Evolutionary conservation across 2,113 vertebrate species (phyloP).

Genomic region (Anthoscopus minutus): DNA sequence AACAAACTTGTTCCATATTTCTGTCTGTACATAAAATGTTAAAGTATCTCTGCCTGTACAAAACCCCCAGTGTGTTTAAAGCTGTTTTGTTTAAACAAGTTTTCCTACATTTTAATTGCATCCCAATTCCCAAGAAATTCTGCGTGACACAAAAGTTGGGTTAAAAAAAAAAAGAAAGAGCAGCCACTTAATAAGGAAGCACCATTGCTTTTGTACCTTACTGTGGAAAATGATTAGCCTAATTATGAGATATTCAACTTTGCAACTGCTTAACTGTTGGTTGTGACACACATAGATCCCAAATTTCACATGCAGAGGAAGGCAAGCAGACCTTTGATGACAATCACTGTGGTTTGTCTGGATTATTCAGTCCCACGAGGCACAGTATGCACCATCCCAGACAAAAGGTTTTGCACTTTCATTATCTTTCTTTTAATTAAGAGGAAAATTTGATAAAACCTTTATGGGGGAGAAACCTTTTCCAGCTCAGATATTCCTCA

Average conservation of each 20-base stretch:
- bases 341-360: too few relatives aligned
- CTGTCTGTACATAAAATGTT: neutral
- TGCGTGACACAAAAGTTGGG: neutral
- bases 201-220: neutral
- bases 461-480: fast-evolving
- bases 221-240: neutral
- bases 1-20: neutral
- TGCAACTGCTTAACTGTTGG: neutral
- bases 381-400: neutral
- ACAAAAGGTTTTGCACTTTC: neutral
- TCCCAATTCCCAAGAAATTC: neutral
- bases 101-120: neutral
- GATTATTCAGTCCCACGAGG: neutral
- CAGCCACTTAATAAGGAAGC: neutral
- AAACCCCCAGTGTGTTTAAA: neutral
- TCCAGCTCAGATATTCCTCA: neutral
- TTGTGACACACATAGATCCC: neutral
- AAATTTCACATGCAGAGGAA: neutral
- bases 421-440: too few relatives aligned
- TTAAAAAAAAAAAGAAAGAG: neutral
- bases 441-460: neutral
- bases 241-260: neutral
- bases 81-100: neutral
- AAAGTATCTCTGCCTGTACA: neutral
- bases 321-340: neutral